Evolutionary conservation across 2,113 vertebrate species (phyloP).

Genomic region (Picathartes gymnocephalus): DNA sequence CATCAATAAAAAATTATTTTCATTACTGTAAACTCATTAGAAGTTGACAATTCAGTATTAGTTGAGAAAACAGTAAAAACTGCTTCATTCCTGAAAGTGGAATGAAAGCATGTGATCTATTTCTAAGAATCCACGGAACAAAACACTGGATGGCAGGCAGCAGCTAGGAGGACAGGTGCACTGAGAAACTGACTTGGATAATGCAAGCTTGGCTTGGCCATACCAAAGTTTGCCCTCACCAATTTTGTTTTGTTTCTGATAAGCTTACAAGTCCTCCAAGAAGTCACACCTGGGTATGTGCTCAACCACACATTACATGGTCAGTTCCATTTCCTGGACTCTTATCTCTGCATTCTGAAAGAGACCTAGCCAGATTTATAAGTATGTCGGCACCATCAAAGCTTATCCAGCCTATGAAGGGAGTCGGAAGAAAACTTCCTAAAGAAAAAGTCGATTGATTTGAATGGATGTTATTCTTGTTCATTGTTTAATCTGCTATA

Average conservation of each 20-base stretch:
- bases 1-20: background rate
- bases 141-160: background rate
- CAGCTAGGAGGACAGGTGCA: rapidly evolving
- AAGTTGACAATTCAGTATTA: background rate
- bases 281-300: background rate
- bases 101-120: background rate
- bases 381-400: rapidly evolving
- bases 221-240: background rate
- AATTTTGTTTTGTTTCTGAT: background rate
- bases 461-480: background rate
- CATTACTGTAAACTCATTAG: background rate
- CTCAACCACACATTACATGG: background rate
- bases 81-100: background rate
- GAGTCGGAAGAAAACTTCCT: background rate
- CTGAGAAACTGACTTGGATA: background rate
- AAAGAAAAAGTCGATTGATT: background rate
- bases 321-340: background rate
- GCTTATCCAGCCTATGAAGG: background rate
- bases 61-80: background rate
- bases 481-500: background rate
- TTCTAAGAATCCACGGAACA: background rate
- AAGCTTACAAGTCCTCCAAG: background rate
- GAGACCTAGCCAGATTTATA: background rate
- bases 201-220: rapidly evolving
- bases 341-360: background rate